Percentiles rank a stretch among this genome's conserved stretches.
Evolutionary conservation across 1,140 invertebrate species (phyloP).

Genomic region (Lamellibrachia luymesi): DNA sequence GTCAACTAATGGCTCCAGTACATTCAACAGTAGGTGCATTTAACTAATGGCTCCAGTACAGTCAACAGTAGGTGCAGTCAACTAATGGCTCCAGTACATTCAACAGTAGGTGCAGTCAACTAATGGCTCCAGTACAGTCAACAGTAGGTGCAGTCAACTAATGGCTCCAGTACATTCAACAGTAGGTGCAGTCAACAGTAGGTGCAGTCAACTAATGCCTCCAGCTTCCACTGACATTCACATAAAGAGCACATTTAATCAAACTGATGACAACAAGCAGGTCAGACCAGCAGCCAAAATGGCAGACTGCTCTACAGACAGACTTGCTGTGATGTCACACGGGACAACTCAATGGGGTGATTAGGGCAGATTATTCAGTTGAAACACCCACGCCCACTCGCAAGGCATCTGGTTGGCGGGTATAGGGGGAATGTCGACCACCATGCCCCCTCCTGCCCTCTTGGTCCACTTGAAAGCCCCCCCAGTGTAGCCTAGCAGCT

Average conservation of each 20-base stretch:
- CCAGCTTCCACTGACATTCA: not conserved
- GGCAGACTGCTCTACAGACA: not conserved
- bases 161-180: not conserved
- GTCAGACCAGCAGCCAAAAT: not conserved
- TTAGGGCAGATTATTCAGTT: not conserved
- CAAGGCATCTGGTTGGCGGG: not conserved
- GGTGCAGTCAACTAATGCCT: not conserved
- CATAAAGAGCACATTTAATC: not conserved
- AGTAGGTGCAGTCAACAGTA: not conserved
- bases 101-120: no score
- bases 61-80: not conserved
- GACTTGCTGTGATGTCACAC: not conserved
- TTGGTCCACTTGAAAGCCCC: slow-evolving; percentile 9
- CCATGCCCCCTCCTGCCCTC: slow-evolving; percentile 3
- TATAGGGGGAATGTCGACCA: slow-evolving; percentile 5
- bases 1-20: not conserved
- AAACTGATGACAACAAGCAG: not conserved
- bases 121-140: no score
- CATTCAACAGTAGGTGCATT: not conserved
- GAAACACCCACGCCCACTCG: slow-evolving; percentile 12
- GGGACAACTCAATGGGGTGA: not conserved
- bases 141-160: no score
- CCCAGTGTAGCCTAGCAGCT: not conserved
- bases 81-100: not conserved
- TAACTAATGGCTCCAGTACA: not conserved